These are phyloP conservation scores for Tapirus terrestris DNA, from an alignment of 2,113 vertebrate species.

Conservation along the genomic window DNA sequence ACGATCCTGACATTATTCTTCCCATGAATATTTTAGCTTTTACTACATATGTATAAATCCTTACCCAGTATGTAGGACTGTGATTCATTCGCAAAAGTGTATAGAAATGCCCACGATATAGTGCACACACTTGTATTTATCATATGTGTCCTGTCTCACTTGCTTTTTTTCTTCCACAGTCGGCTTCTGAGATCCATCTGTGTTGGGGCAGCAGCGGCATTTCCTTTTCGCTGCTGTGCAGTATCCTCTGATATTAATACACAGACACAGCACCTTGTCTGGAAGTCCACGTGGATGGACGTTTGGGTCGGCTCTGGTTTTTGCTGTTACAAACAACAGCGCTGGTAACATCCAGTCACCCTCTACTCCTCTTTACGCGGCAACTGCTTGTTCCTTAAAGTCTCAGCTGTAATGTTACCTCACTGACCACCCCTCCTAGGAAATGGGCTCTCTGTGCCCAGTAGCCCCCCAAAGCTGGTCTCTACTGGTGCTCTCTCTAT, in stretches of 20 bases:
- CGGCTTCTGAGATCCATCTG: background rate
- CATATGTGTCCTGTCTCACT: background rate
- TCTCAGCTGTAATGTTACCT: background rate
- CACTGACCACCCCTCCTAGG: background rate
- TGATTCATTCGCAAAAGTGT: background rate
- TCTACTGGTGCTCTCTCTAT: background rate
- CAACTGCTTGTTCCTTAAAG: background rate
- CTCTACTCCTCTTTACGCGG: background rate
- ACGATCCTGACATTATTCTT: background rate
- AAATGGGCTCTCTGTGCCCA: background rate
- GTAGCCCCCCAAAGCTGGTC: background rate
- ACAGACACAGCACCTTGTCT: no score
- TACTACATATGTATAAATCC: background rate
- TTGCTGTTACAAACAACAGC: background rate
- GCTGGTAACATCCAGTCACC: background rate
- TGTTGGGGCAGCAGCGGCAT: background rate
- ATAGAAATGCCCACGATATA: background rate
- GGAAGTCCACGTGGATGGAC: background rate
- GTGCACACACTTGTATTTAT: background rate
- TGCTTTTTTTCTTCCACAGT: background rate
- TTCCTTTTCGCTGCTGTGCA: background rate
- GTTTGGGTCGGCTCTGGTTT: background rate
- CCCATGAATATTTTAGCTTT: background rate
- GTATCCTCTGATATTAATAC: fast-evolving
- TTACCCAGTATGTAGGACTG: background rate